Base-by-base conservation (phyloP, 2,888 invertebrate species). In the Mylabris sibirica region DNA sequence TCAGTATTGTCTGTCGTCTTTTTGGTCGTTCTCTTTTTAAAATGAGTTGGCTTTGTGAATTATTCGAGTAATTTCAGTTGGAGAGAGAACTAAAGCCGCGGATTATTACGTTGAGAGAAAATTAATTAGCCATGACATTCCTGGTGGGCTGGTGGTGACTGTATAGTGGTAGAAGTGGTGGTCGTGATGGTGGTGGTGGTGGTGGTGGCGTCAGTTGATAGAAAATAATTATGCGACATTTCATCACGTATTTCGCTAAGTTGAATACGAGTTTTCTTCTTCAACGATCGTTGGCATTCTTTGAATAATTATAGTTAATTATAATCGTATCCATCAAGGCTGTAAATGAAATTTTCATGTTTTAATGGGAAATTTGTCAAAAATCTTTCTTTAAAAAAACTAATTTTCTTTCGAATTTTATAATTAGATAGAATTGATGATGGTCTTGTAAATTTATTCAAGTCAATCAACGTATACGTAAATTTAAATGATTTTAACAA, bases 401-500 rank as follows among this genome's bases (percentile, higher is more conserved):
- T 6, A n/a, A 8, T 44, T 44, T 44, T 38, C 3, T 4, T 44
- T 17, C 3, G 30, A 30, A 30, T 44, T 38, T 12, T 6, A 44
- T 44, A n/a, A 44, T 17, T 8, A 5, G 17, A 44, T 6, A 17
- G n/a, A 4, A 17, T 6, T 44, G n/a, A 17, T 44, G 41, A n/a
- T 44, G 17, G n/a, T 44, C n/a, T 44, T 44, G 44, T 17, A 8
- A 44, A 17, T 44, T 38, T 38, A 38, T 38, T 44, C n/a, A 1
- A 17, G 3, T 4, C n/a, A n/a, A 17, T 17, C 44, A 17, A 44
- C 17, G 6, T 14, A 44, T 6, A 17, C 41, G 26, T 22, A 57
- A 60, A 61, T 72, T 73, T 72, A 72, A 76, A 76, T 70, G 75
- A 69, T 70, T 73, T 67, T 75, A 77, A 75, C 72, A 77, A 75